Base-by-base conservation (phyloP, 23 tunicate species). In the Ascidia mentula region DNA sequence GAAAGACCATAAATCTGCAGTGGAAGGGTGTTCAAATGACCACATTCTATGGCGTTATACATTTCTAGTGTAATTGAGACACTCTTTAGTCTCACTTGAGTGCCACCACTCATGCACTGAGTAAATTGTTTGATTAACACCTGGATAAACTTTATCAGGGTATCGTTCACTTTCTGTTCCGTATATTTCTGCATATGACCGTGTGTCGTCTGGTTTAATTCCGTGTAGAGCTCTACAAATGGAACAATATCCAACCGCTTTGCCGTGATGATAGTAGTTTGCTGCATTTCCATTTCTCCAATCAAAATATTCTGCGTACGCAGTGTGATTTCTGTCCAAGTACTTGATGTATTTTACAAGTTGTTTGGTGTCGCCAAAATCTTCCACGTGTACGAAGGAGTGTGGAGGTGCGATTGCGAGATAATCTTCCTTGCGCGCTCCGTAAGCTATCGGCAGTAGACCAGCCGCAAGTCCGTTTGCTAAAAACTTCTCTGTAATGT, bases 401-500 rank as follows among this genome's bases (percentile, higher is more conserved):
- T 78, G 59, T 7, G 82, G 82, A 1, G 82, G 82, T 3, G 40
- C 73, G 32, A 53, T 6, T 3, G 39, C 72, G 9, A 34, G 6
- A 7, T 37, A 34, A 26, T 78, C 82, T 28, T 78, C 73, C 34
- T 33, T 34, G 73, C n/a, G 24, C n/a, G 82, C 72, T 32, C 82
- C 82, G 40, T 18, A 46, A 53, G 59, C 73, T 26, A 78, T 34
- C 3, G 82, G 82, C 34, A 78, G 18, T 6, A 65, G 9, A 3
- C 72, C 82, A 22, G 82, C 45, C 6, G 35, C 32, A 2, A 78
- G 40, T 4, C 42, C 32, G 34, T 78, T 46, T 5, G 35, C 20
- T 3, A 6, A 34, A 8, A 78, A 46, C 35, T 78, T 78, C 40
- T 78, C 82, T 1, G 82, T 53, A 3, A 78, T 78, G 34, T 78